phyloP scores from a whole-genome alignment of 2,113 vertebrate species.

The Aplodontia rufa region DNA sequence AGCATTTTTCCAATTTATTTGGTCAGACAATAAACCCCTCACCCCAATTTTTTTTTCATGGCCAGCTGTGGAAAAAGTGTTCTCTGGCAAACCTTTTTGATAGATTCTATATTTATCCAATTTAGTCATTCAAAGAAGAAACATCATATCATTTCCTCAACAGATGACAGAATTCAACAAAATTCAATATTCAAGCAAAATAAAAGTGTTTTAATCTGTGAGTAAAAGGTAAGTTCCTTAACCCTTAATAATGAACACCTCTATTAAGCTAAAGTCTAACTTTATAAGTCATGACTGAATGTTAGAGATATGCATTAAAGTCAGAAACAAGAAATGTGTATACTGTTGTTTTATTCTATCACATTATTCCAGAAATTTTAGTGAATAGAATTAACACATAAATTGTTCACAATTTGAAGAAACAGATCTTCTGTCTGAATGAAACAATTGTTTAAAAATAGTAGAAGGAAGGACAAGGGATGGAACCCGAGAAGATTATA shows the following conservation, averaged over 20 bases:
- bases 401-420: constrained; percentile 3
- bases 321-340: not conserved
- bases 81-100: not conserved
- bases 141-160: not conserved
- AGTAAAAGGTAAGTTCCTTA: not conserved
- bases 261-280: not conserved
- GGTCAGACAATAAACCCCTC: not conserved
- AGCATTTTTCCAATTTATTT: constrained; percentile 14
- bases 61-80: not conserved
- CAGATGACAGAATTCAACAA: not conserved
- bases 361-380: constrained; percentile 5
- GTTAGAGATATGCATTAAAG: not conserved
- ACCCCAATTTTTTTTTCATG: not conserved
- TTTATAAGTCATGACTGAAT: not conserved
- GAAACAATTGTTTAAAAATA: constrained; percentile 23
- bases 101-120: not conserved
- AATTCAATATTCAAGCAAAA: not conserved
- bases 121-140: not conserved
- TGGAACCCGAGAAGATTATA: too few species aligned
- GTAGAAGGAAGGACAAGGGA: not conserved
- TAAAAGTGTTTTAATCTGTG: not conserved
- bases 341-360: not conserved
- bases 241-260: not conserved
- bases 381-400: not conserved
- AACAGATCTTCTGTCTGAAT: not conserved